Evolutionary conservation across 1,140 invertebrate species (phyloP), one percentile per base, ranked within the genome.

Genomic region (Oryctes rhinoceros): DNA sequence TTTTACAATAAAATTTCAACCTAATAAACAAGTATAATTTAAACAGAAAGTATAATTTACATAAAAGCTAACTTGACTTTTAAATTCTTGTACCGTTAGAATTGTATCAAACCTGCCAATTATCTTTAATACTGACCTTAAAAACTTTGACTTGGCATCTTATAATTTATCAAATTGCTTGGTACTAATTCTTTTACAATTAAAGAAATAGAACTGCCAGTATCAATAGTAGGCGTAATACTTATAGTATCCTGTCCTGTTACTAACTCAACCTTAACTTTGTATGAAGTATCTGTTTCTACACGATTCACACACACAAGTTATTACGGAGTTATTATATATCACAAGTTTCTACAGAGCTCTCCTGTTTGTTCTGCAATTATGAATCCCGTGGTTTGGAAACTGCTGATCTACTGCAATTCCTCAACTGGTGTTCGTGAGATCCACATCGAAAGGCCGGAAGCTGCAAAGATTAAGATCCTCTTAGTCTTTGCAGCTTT

Each of bases 21-120:
- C 74, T 76, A 76, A 76, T 76, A 76, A 76, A 76, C 37, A 76
- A 37, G 30, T 71, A 20, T 35, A 71, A 71, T 71, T 71, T 35
- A 71, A 24, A 24, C 15, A 18, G 10, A 18, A 7, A 1, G 3
- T 9, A 13, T 13, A 20, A 24, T 18, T 20, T 18, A 71, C 65
- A 35, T 71, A 71, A 71, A 71, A 71, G 30, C 18, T 24, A 71
- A 71, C 30, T 24, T 71, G 18, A 71, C 18, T 10, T 20, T 20
- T n/a, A 71, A 20, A n/a, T 24, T 71, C 24, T 10, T 71, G 18
- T 71, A n/a, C 65, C 24, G 30, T 20, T 71, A 71, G 10, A 24
- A 10, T 71, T 71, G 18, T 20, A 71, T 71, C 30, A 24, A 71
- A 71, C 65, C 30, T 5, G 10, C 65, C 65, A 24, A 71, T 24